Evolutionary conservation across 2,113 vertebrate genomes (phyloP), one percentile per base, ranked within the genome.

Genomic region (Aptenodytes forsteri): DNA sequence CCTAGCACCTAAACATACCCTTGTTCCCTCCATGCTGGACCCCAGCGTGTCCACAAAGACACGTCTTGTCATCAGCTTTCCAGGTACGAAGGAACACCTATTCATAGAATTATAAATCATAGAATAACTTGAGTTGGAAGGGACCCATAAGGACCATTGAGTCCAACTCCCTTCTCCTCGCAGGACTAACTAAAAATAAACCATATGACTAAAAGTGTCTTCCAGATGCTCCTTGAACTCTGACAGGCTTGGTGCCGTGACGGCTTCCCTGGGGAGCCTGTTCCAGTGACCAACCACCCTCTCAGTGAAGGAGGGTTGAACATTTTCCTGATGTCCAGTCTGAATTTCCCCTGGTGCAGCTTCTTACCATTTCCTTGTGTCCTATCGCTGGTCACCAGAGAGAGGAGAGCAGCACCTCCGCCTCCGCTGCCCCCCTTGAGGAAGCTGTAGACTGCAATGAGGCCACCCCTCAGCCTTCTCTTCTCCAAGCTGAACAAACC

Each of bases 401-500:
- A 10, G 38, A 77, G 40, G 44, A 67, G 36, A 52, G 58, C 66
- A 79, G 18, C 38, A 50, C 13, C 30, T 26, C 15, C 8, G 21
- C 20, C 8, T 69, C 46, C 0, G 0, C 36, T 73, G 18, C 4
- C 5, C 7, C 5, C 6, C 16, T 16, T 21, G 19, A 21, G 29
- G 29, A 75, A 59, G 40, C 5, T 54, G 29, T n/a, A 40, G 59
- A 38, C 29, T 30, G 27, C 2, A 1, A 26, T 58, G 27, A 52
- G 19, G 23, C 38, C 36, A 46, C 25, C 21, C 12, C 12, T 79
- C 58, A 36, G n/a, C 34, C 56, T n/a, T n/a, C 55, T 70, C 9
- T 69, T 78, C 64, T 64, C 16, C 10, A 44, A 26, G n/a, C 1
- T 32, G 65, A 47, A 85, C 42, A 70, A 71, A 72, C 5, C 11